Base-by-base conservation (phyloP, 2,888 invertebrate genomes). In the Rhagium mordax region DNA sequence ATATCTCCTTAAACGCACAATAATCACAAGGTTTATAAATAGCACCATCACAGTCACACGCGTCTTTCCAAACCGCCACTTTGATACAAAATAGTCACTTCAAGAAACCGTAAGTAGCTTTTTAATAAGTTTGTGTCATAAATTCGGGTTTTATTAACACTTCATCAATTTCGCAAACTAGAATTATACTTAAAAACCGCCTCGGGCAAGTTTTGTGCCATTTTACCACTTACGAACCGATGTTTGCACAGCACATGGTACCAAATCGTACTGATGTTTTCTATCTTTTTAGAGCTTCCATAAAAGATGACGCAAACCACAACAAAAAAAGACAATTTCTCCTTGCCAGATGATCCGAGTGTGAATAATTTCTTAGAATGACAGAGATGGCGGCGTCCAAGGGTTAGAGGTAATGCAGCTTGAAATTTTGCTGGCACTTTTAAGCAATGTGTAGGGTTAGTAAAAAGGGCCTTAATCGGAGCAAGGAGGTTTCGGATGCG, bases 181-280 rank as follows among this genome's bases (percentile, higher is more conserved):
- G 24, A 4, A 6, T 24, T 6, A 24, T 24, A 24, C 6, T 24
- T 24, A 24, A 47, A 2, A 51, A 51, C 6, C 6, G 18, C 16
- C 8, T 51, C 8, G 18, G 8, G 51, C 51, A 51, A 18, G 13
- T 57, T 51, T 51, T 51, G 16, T 51, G 27, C 64, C 18, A 51
- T 18, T 27, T 27, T 15, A 10, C 48, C 24, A 48, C 62, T 16
- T 27, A 64, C 24, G 24, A 49, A 65, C 15, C 18, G 24, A 41
- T 65, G 66, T 53, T 66, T 67, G 74, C 66, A 64, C 64, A 70
- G 67, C 75, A 75, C 72, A 75, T 75, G 75, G 70, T 47, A 70
- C 59, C 18, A 51, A 62, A 49, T 33, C 51, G 57, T 47, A 59
- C 55, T 65, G 57, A 61, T 67, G 68, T 68, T 71, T 49, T 64